Evolutionary conservation across 2,888 invertebrate genomes (phyloP).

Genomic region (Alitta virens): DNA sequence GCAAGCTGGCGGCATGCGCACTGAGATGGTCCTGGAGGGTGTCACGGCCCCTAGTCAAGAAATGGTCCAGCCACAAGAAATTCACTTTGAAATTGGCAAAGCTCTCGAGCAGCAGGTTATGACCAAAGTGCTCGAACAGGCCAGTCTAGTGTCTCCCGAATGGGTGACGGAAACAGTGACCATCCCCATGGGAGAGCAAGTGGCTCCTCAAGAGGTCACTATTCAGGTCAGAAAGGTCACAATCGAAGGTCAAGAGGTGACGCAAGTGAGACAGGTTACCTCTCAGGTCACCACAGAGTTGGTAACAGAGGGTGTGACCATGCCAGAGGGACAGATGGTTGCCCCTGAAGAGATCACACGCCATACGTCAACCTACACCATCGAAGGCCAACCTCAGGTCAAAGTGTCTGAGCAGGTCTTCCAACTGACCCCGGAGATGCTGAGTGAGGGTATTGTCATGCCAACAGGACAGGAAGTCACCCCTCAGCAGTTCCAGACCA

Average conservation of each 20-base stretch:
- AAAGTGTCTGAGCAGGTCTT: neutral
- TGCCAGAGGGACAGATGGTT: neutral
- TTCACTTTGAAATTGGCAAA: constrained; percentile 6
- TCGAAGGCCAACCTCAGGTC: neutral
- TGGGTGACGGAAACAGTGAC: constrained; percentile 7
- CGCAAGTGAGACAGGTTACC: constrained; percentile 17
- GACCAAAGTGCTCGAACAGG: neutral
- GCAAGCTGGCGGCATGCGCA: neutral
- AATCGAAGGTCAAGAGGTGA: neutral
- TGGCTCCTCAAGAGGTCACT: constrained; percentile 2
- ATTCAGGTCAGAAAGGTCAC: constrained; percentile 4
- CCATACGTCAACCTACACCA: constrained; percentile 9
- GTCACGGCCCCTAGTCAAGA: constrained; percentile 2
- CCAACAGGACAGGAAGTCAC: constrained; percentile 4
- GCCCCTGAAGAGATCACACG: constrained; percentile 13
- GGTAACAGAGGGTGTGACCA: neutral
- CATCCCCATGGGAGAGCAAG: constrained; percentile 16
- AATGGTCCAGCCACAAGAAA: constrained; percentile 8
- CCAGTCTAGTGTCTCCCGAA: constrained; percentile 2
- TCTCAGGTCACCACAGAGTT: constrained; percentile 8
- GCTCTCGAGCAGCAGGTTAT: neutral
- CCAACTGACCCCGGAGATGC: neutral
- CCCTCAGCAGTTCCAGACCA: constrained; percentile 8
- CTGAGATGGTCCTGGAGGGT: constrained; percentile 1
- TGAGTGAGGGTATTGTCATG: constrained; percentile 2